Evolutionary conservation across 2,888 invertebrate genomes (phyloP).

Genomic region (Diaphora mendica): DNA sequence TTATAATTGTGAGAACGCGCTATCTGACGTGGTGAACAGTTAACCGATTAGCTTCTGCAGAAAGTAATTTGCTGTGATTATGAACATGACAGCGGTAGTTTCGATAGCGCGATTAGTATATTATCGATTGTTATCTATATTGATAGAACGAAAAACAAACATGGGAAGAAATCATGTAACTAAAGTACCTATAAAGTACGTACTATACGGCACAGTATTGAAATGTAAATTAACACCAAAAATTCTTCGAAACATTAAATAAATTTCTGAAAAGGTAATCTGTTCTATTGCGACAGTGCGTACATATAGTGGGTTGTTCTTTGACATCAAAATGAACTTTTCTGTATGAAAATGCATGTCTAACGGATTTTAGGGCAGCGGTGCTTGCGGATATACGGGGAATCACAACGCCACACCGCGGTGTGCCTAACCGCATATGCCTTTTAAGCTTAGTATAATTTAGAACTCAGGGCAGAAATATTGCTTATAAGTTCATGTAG

Average conservation of each 20-base stretch:
- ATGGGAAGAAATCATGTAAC: not conserved
- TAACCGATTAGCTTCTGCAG: not conserved
- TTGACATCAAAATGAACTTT: too few relatives aligned
- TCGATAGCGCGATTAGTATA: not conserved
- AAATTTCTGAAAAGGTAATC: not conserved
- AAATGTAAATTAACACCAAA: not conserved
- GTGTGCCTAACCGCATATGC: too few relatives aligned
- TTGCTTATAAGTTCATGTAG: too few relatives aligned
- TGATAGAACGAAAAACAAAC: conserved; percentile 1
- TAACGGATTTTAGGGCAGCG: too few relatives aligned
- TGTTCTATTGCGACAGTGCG: too few relatives aligned
- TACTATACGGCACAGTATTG: not conserved
- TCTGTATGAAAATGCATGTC: too few relatives aligned
- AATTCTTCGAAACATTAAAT: not conserved
- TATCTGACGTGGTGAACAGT: not conserved
- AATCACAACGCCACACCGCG: too few relatives aligned
- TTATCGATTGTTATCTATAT: not conserved
- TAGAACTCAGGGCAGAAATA: too few relatives aligned
- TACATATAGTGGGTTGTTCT: too few relatives aligned
- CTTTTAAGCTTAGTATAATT: too few relatives aligned
- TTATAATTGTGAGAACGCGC: conserved; percentile 8
- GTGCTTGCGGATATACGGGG: too few relatives aligned
- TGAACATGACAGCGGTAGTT: not conserved
- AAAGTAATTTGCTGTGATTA: not conserved
- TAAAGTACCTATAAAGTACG: not conserved